Evolutionary conservation across 2,888 invertebrate species (phyloP).

Genomic region (Anodontia alba): DNA sequence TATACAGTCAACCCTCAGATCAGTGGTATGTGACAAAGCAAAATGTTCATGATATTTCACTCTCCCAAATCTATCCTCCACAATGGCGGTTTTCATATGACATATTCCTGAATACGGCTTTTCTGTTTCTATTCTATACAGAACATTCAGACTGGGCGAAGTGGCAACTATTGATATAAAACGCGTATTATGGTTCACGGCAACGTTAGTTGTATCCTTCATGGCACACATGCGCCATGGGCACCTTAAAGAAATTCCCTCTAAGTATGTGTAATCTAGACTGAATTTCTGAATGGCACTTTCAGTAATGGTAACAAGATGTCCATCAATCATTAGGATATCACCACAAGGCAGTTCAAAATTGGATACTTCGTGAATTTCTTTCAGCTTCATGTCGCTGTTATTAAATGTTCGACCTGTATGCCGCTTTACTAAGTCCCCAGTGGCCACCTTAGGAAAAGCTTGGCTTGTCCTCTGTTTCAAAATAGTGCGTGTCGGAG

Average conservation of each 20-base stretch:
- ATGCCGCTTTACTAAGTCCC: conserved; percentile 47
- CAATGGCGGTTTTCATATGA: conserved; percentile 56
- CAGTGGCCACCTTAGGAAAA: conserved; percentile 54
- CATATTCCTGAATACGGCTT: conserved; percentile 63
- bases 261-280: conserved; percentile 49
- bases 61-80: conserved; percentile 58
- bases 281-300: conserved; percentile 54
- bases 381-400: conserved; percentile 29
- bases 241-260: conserved; percentile 43
- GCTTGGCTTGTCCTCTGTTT: conserved; percentile 27
- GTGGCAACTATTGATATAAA: conserved; percentile 56
- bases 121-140: conserved; percentile 60
- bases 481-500: conserved; percentile 33
- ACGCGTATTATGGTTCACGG: conserved; percentile 58
- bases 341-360: conserved; percentile 62
- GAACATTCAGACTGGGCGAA: conserved; percentile 33
- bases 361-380: conserved; percentile 49
- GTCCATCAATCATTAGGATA: conserved; percentile 41
- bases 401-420: conserved; percentile 39
- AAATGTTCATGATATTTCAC: conserved; percentile 55
- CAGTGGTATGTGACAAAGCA: conserved; percentile 59
- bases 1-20: conserved; percentile 54
- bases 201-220: conserved; percentile 45
- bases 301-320: conserved; percentile 51
- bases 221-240: conserved; percentile 60